Evolutionary conservation across 1,140 invertebrate genomes (phyloP).

Genomic region (Eupeodes corollae): DNA sequence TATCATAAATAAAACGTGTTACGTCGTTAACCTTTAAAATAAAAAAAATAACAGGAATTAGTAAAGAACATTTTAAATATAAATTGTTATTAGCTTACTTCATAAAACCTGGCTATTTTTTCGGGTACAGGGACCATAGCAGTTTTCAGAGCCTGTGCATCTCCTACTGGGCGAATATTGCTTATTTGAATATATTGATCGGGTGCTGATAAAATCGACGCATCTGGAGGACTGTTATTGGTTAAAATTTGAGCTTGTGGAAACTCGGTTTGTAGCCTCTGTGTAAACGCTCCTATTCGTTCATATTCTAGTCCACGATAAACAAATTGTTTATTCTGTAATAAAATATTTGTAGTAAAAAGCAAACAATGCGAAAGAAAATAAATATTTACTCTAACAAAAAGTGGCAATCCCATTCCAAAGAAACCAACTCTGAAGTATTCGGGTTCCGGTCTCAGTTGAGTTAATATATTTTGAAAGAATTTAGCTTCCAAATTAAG

Average conservation of each 20-base stretch:
- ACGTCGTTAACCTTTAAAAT: slow-evolving; percentile 67
- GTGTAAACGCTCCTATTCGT: slow-evolving; percentile 85
- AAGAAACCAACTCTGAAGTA: slow-evolving; percentile 97
- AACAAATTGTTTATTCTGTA: slow-evolving; percentile 89
- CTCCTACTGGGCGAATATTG: slow-evolving; percentile 79
- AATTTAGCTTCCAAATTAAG: slow-evolving; percentile 78
- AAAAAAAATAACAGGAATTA: not conserved
- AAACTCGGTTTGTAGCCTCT: slow-evolving; percentile 86
- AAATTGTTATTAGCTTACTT: slow-evolving; percentile 26
- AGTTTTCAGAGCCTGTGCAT: slow-evolving; percentile 47
- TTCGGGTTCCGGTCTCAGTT: slow-evolving; percentile 80
- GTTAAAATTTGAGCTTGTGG: slow-evolving; percentile 81
- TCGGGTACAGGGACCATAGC: slow-evolving; percentile 64
- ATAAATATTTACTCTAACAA: slow-evolving; percentile 70
- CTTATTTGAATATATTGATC: slow-evolving; percentile 89
- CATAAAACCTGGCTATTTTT: slow-evolving; percentile 77
- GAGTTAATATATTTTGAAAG: slow-evolving; percentile 80
- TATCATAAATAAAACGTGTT: slow-evolving; percentile 78
- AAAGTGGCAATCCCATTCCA: slow-evolving; percentile 84
- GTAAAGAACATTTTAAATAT: not conserved
- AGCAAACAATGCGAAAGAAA: not conserved
- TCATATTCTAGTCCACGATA: slow-evolving; percentile 95
- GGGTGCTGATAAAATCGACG: slow-evolving; percentile 69
- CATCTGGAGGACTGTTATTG: slow-evolving; percentile 82
- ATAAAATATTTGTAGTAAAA: slow-evolving; percentile 10